These are phyloP conservation scores for Palythoa caribaeorum DNA, from an alignment of 92 coral and sea anemone genomes.

Conservation along the genomic window DNA sequence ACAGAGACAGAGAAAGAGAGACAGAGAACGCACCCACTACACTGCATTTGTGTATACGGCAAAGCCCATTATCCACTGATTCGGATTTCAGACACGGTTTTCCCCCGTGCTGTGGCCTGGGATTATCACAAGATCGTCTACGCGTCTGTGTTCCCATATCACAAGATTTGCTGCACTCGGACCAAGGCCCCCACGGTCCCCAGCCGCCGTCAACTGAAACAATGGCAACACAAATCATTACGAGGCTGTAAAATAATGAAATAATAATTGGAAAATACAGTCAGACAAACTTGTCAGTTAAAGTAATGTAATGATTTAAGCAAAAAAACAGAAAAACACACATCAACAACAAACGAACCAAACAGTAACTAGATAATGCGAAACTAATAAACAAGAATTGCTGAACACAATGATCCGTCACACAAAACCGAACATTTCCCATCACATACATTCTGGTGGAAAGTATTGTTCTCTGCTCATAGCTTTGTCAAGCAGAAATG, in stretches of 20 bases:
- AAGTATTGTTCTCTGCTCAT: neutral
- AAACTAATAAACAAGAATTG: too few relatives aligned
- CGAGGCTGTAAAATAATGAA: neutral
- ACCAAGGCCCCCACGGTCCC: slow-evolving; percentile 42
- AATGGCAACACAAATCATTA: neutral
- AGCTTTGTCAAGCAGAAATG: too few relatives aligned
- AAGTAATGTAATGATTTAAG: too few relatives aligned
- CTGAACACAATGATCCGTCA: too few relatives aligned
- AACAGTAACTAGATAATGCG: too few relatives aligned
- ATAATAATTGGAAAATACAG: too few relatives aligned
- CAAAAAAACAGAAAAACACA: too few relatives aligned
- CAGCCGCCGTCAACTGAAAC: slow-evolving; percentile 47
- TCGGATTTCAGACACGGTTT: slow-evolving; percentile 17
- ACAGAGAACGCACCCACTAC: neutral
- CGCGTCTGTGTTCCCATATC: slow-evolving; percentile 31
- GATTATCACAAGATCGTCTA: slow-evolving; percentile 11
- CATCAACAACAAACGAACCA: too few relatives aligned
- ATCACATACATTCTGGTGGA: too few relatives aligned
- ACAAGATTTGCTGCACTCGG: slow-evolving; percentile 21
- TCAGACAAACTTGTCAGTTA: too few relatives aligned
- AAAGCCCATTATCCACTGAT: neutral
- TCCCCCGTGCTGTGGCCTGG: slow-evolving; percentile 20
- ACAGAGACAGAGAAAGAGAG: neutral
- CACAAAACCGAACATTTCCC: too few relatives aligned
- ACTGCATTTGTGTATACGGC: slow-evolving; percentile 26